phyloP scores from a whole-genome alignment of 37 sponge, comb jelly and placozoan genomes.

The Aplysina aerophoba region DNA sequence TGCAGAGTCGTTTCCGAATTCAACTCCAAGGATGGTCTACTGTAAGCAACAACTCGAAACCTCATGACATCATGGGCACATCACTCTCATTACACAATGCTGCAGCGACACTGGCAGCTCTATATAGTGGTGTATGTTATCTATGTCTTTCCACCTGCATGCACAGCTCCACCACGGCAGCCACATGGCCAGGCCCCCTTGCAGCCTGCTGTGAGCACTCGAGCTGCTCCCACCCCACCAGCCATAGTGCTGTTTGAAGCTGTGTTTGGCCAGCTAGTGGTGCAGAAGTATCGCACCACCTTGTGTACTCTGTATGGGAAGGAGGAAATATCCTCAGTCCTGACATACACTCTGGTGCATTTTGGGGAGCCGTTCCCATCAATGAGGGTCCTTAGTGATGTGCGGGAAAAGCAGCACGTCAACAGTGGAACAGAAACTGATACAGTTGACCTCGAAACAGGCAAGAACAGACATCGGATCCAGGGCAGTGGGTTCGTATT shows the following conservation, averaged over 20 bases:
- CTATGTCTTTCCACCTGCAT: too few species aligned
- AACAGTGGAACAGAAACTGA: conserved; percentile 12
- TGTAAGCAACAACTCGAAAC: too few species aligned
- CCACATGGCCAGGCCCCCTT: too few species aligned
- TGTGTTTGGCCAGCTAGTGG: neutral
- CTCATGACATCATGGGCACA: too few species aligned
- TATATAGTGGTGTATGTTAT: too few species aligned
- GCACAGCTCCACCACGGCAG: too few species aligned
- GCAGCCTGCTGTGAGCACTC: too few species aligned
- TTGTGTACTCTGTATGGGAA: neutral
- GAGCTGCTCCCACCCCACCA: too few species aligned
- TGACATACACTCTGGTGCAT: neutral
- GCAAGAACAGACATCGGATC: neutral
- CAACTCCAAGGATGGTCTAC: too few species aligned
- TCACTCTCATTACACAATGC: too few species aligned
- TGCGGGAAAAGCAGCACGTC: neutral
- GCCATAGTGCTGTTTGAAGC: neutral
- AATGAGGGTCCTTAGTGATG: neutral
- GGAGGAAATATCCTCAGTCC: neutral
- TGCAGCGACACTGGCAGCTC: too few species aligned
- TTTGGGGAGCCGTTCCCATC: neutral
- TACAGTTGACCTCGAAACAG: neutral
- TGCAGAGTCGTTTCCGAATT: too few species aligned
- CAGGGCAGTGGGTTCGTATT: neutral
- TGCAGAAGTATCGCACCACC: neutral